These are phyloP conservation scores for Larimichthys crocea DNA, from an alignment of 2,113 vertebrate genomes.

Conservation along the genomic window DNA sequence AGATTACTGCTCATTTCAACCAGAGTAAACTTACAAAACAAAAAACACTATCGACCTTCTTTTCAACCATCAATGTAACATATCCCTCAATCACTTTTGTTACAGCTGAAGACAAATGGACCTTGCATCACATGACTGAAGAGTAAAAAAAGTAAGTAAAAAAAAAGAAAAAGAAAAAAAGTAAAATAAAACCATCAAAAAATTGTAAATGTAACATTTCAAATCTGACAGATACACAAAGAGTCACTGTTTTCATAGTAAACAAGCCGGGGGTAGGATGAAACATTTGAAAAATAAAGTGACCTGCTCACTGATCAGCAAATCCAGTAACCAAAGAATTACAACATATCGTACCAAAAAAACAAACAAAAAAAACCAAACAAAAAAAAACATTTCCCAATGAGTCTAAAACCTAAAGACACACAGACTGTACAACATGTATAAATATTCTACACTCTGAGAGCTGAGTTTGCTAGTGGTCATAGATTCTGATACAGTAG, in stretches of 20 bases:
- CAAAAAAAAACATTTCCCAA: neutral
- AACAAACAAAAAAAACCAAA: rapidly evolving
- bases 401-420: neutral
- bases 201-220: conserved; percentile 13
- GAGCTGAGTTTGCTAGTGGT: conserved; percentile 43
- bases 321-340: neutral
- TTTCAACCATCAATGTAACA: conserved; percentile 8
- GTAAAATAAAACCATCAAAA: neutral
- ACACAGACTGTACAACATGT: conserved; percentile 40
- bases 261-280: neutral
- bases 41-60: conserved; percentile 18
- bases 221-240: conserved; percentile 16
- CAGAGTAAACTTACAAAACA: neutral
- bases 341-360: conserved; percentile 17
- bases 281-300: neutral
- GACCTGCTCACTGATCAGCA: conserved; percentile 21
- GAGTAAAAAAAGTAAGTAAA: too few species aligned
- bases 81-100: neutral
- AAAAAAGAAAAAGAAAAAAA: too few species aligned
- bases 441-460: conserved; percentile 22
- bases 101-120: neutral
- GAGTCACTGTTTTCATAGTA: neutral
- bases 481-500: conserved; percentile 33
- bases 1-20: conserved; percentile 20
- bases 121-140: neutral